Evolutionary conservation across 2,888 invertebrate species (phyloP), one percentile per base, ranked within the genome.

Genomic region (Caenorhabditis sp.): DNA sequence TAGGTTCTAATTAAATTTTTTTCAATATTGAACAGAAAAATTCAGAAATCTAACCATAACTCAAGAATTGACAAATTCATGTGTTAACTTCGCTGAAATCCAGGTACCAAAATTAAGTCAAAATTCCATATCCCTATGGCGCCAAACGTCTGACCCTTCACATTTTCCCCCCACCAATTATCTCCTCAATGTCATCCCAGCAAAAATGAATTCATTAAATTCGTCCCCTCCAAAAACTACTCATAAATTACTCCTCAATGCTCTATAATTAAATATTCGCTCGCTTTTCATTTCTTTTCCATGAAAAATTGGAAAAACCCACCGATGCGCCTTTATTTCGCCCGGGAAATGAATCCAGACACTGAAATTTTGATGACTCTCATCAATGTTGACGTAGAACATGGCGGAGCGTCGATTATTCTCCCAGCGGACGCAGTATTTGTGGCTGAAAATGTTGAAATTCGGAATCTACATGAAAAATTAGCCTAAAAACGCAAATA

Each of bases 341-440:
- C 64, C 72, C 3, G 72, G 72, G 36, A 72, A 72, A 27, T 54
- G 64, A 61, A 67, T 56, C 72, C 72, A 72, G 17, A 72, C 62
- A 17, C n/a, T 43, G 1, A 43, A 58, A 1, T 61, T 59, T 31
- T 57, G 50, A 14, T 54, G 61, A 17, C 60, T 65, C 27, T 67
- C 67, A 27, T 72, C 67, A 56, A 72, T 72, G 50, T 72, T 72
- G 53, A 72, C 72, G 31, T 67, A 72, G 31, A 72, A 72, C 25
- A 62, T 65, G n/a, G 72, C 72, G 0, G 64, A 64, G 1, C 67
- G 67, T 0, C 72, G 67, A 1, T 64, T 61, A 21, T 72, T 72
- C 36, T 67, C 61, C 64, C 67, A 72, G 21, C 67, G 67, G 27
- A 72, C 67, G 31, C 67, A 67, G 62, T 67, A 72, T 26, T 72